Percentiles rank a stretch among this genome's conserved stretches.
These are phyloP conservation scores for Spodoptera littoralis DNA, from an alignment of 2,888 invertebrate species.

Conservation along the genomic window DNA sequence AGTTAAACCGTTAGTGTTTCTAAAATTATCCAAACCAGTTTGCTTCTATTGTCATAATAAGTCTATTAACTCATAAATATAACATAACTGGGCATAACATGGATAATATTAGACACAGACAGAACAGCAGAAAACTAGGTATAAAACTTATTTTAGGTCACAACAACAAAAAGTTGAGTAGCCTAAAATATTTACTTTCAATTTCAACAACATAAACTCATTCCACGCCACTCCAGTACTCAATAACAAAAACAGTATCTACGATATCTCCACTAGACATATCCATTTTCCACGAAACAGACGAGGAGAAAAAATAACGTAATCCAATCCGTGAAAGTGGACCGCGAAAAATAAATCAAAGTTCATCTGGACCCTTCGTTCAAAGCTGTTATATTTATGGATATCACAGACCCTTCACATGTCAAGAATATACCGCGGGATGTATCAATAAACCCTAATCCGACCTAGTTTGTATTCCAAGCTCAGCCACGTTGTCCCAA, in stretches of 20 bases:
- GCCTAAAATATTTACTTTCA: neutral
- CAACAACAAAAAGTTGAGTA: neutral
- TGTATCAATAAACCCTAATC: conserved; percentile 42
- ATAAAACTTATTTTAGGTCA: neutral
- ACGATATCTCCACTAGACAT: too few relatives aligned
- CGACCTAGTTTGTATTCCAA: conserved; percentile 39
- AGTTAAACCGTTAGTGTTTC: too few relatives aligned
- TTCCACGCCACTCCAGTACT: too few relatives aligned
- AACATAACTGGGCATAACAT: too few relatives aligned
- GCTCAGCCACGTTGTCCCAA: conserved; percentile 13
- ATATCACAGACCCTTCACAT: conserved; percentile 32
- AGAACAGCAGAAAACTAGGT: too few relatives aligned
- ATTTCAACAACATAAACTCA: neutral
- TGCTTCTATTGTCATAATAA: too few relatives aligned
- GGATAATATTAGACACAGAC: too few relatives aligned
- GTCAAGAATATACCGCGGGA: conserved; percentile 15
- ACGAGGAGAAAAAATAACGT: neutral
- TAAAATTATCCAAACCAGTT: too few relatives aligned
- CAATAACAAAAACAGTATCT: too few relatives aligned
- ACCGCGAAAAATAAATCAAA: conserved; percentile 31
- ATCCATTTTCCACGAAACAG: conserved; percentile 1
- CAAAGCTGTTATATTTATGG: conserved; percentile 31
- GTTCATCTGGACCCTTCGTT: conserved; percentile 23
- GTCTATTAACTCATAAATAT: too few relatives aligned
- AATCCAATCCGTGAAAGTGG: conserved; percentile 11